Evolutionary conservation across 2,113 vertebrate genomes (phyloP), one percentile per base, ranked within the genome.

Genomic region (Strix aluco): DNA sequence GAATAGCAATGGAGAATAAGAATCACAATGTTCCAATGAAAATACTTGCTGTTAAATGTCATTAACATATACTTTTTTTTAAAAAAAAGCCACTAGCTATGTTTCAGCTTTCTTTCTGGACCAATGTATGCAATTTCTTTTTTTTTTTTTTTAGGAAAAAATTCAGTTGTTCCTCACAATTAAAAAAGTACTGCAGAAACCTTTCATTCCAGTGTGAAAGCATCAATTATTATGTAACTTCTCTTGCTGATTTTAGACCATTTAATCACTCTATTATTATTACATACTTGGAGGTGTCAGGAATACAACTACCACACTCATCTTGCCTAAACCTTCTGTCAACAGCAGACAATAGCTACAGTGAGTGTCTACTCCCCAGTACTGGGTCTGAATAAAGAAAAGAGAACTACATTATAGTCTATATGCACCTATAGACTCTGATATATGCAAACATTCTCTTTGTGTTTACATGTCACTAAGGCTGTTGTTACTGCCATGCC

Each of bases 221-320:
- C 80, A 81, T 26, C 88, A 88, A 94, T 97, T 95, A 88, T 65
- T 52, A 34, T 38, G 69, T 70, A 92, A 95, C n/a, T 82, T 34
- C 19, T 78, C 26, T 38, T 47, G 49, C 82, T 72, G 79, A 69
- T 86, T 95, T 96, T 54, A 86, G 67, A 80, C 63, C 46, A 36
- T 29, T 49, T 90, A 83, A 81, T 91, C 46, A 21, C 59, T 57
- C 58, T 54, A 34, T 23, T 49, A 63, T 83, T 86, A 47, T 57
- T 34, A 42, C 38, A 13, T 13, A 32, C 36, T 75, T 2, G 0
- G 40, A 82, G 38, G 42, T 75, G 81, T 46, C 88, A 61, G 74
- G 34, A 80, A 32, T 6, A 57, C 10, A 72, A 44, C 52, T 29
- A 13, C 23, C 34, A 14, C 4, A 1, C 13, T 69, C 20, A 12